These are phyloP conservation scores for Zaprionus ghesquierei DNA, from an alignment of 1,140 invertebrate species.

Conservation along the genomic window DNA sequence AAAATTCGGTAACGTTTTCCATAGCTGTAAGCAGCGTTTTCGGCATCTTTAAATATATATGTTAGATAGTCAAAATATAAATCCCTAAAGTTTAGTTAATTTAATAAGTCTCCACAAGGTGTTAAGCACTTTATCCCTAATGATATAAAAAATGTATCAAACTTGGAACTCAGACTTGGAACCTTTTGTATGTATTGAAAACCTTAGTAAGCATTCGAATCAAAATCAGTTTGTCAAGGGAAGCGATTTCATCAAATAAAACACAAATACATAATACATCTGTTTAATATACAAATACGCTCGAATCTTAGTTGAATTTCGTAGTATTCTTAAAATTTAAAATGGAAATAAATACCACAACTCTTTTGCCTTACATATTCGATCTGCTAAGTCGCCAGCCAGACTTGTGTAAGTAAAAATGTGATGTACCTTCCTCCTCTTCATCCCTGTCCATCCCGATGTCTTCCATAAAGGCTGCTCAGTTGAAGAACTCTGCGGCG, in stretches of 20 bases:
- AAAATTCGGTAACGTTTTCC: too few relatives aligned
- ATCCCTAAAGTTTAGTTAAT: too few relatives aligned
- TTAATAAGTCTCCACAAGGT: neutral
- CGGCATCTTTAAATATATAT: too few relatives aligned
- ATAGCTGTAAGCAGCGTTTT: too few relatives aligned
- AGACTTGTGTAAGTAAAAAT: conserved; percentile 28
- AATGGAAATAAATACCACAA: conserved; percentile 32
- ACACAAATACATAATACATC: neutral
- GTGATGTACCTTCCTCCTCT: too few relatives aligned
- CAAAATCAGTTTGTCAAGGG: neutral
- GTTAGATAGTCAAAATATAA: too few relatives aligned
- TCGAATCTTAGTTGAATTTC: neutral
- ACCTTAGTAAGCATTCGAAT: neutral
- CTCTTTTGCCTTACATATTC: conserved; percentile 44
- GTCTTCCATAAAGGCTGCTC: conserved; percentile 5
- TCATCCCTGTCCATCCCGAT: too few relatives aligned
- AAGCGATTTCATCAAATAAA: neutral
- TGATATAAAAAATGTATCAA: neutral
- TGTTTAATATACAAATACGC: neutral
- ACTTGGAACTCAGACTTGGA: neutral
- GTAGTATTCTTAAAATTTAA: conserved; percentile 10
- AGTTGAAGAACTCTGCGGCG: conserved; percentile 15
- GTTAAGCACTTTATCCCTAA: neutral
- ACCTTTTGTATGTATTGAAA: neutral
- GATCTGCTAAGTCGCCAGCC: conserved; percentile 41